Percentiles rank a stretch among this genome's conserved stretches.
phyloP scores from a whole-genome alignment of 1,140 invertebrate genomes.

The Calliphora vicina region DNA sequence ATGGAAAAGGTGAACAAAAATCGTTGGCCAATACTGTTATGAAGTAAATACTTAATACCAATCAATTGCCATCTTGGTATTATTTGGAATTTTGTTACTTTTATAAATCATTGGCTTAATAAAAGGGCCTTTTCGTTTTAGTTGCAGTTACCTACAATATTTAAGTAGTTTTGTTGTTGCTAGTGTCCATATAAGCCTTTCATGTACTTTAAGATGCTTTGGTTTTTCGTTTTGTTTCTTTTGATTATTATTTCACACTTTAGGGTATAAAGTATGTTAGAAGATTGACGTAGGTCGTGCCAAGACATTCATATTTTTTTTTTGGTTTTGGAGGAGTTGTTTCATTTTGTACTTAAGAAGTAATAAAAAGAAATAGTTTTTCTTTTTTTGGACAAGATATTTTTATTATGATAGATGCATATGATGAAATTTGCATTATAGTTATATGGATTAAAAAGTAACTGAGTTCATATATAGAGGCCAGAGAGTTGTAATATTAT shows the following conservation, averaged over 20 bases:
- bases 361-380: too few relatives aligned
- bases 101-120: background rate
- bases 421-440: too few relatives aligned
- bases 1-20: background rate
- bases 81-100: background rate
- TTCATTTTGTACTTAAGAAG: background rate
- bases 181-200: background rate
- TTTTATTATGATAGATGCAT: too few relatives aligned
- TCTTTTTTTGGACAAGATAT: too few relatives aligned
- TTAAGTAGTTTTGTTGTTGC: background rate
- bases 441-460: too few relatives aligned
- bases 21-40: background rate
- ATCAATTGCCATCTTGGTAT: conserved; percentile 18
- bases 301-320: background rate
- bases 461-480: too few relatives aligned
- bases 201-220: background rate
- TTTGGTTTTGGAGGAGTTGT: background rate
- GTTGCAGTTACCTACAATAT: background rate
- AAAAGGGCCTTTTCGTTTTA: background rate
- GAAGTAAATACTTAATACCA: conserved; percentile 13
- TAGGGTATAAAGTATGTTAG: background rate
- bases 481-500: too few relatives aligned
- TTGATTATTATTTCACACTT: conserved; percentile 10
- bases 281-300: conserved; percentile 18
- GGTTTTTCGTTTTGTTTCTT: background rate